Base-by-base conservation (phyloP, 2,888 invertebrate species). In the Pterobdella sp. region DNA sequence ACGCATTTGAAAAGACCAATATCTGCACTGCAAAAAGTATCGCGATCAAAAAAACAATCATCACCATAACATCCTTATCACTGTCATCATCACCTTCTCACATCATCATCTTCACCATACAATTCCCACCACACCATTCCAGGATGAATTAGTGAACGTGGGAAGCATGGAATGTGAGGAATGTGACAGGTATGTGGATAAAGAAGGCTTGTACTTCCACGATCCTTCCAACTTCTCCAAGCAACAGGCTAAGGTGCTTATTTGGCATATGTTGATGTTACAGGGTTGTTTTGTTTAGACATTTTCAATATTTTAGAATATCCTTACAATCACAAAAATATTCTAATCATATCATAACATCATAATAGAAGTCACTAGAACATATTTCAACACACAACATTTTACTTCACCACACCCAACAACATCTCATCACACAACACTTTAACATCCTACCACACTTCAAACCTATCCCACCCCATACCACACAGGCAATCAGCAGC, bases 121-220 rank as follows among this genome's bases (percentile, higher is more conserved):
- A 63, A 7, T 29, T 42, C 42, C 42, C 42, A 7, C 42, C n/a
- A 31, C 37, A 14, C 52, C 26, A 34, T 79, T 73, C 4, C 75
- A 84, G 84, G 81, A 83, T 72, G 84, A 83, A 64, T 78, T 87
- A 73, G 85, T 85, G 37, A 83, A 85, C 78, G 85, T 89, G 56
- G 87, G 87, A 36, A 81, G 82, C 31, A 83, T 88, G 56, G 86
- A 87, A 76, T 86, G 87, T 77, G 76, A 78, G 74, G 79, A 84
- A 26, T 88, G 88, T 78, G 78, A 84, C 42, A 79, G 84, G 74
- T 82, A 88, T 64, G 84, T 81, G n/a, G 79, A 81, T 52, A 78
- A 78, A 1, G 78, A 81, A 81, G 85, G 84, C 70, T 81, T 83
- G 1, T 81, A 80, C 73, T 85, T 80, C 80, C 86, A 82, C 1